phyloP scores from a whole-genome alignment of 1,140 invertebrate genomes.

The Trichonephila inaurata region DNA sequence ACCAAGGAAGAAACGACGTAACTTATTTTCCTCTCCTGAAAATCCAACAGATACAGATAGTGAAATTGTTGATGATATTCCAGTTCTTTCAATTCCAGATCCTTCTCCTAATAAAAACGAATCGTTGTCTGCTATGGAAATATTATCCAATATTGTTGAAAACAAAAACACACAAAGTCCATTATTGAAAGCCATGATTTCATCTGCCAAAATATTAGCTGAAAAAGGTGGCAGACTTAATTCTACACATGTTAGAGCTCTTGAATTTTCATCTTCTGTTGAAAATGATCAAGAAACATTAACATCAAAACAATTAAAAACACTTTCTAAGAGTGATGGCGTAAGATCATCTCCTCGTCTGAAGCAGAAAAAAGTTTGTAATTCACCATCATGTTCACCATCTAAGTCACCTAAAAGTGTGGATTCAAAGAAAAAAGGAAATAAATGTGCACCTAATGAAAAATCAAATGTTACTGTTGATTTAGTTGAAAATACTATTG shows the following conservation, averaged over 20 bases:
- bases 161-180: conserved; percentile 34
- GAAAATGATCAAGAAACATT: neutral
- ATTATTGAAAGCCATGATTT: conserved; percentile 43
- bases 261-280: conserved; percentile 43
- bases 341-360: conserved; percentile 15
- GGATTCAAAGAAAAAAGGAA: neutral
- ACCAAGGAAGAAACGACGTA: neutral
- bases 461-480: neutral
- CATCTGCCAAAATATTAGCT: conserved; percentile 29
- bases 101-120: conserved; percentile 30
- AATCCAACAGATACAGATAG: neutral
- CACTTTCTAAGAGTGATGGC: neutral
- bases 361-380: conserved; percentile 4
- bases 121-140: conserved; percentile 49
- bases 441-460: neutral
- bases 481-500: neutral
- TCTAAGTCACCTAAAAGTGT: neutral
- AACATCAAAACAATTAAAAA: neutral
- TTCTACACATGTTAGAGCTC: conserved; percentile 38
- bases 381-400: neutral
- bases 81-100: conserved; percentile 55
- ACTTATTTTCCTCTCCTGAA: neutral
- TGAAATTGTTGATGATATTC: conserved; percentile 1
- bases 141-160: conserved; percentile 17
- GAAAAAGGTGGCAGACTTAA: neutral